Evolutionary conservation across 2,113 vertebrate genomes (phyloP).

Genomic region (Ptyas mucosa): DNA sequence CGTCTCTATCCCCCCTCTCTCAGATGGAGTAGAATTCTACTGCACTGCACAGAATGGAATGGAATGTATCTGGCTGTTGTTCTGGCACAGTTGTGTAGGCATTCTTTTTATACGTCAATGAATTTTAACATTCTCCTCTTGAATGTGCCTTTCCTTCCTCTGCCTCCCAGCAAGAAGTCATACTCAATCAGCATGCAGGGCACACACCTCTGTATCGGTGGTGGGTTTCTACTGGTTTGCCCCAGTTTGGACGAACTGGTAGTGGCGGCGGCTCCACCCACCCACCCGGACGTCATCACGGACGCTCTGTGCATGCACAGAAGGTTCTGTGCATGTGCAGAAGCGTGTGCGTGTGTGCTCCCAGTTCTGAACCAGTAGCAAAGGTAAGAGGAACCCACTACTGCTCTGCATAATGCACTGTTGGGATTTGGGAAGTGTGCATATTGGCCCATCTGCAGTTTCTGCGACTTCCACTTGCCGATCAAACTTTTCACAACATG

Average conservation of each 20-base stretch:
- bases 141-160: not conserved
- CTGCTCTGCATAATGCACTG: not conserved
- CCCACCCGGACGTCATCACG: no score
- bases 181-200: not conserved
- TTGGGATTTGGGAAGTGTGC: not conserved
- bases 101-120: not conserved
- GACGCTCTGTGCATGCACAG: no score
- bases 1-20: not conserved
- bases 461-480: not conserved
- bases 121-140: not conserved
- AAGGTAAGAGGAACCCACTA: no score
- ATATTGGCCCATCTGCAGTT: not conserved
- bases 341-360: no score
- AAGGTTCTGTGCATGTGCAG: no score
- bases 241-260: no score
- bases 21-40: not conserved
- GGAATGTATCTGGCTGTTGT: not conserved
- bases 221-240: no score
- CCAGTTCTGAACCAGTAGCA: no score
- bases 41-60: not conserved
- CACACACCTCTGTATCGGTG: not conserved
- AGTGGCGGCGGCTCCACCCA: no score
- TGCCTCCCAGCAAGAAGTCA: not conserved
- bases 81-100: not conserved
- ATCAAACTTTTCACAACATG: not conserved